These are phyloP conservation scores for chimpanzee (Pan troglodytes) DNA, from an alignment of 2,113 vertebrate species.

Conservation along the genomic window NHGRI_mPanTro3-v2.1_pri NC_072401.2:151129501-151130000, in stretches of 20 bases:
- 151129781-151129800: not conserved
- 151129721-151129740: not conserved
- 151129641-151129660: not conserved
- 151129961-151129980: not conserved
- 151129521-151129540: not conserved
- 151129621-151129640: not conserved
- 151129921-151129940: not conserved
- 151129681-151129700: not conserved
- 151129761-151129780: not conserved
- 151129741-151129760: not conserved
- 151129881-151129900: not conserved
- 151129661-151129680: not conserved
- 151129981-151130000: not conserved
- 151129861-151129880: not conserved
- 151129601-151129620: not conserved
- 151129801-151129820: not conserved
- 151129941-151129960: not conserved
- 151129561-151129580: not conserved
- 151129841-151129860: not conserved
- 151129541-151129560: not conserved
- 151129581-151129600: not conserved
- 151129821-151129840: not conserved
- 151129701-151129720: not conserved
- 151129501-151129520: constrained; percentile 2
- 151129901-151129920: not conserved